Conservation (phyloP, 1,140 invertebrate genomes). For the Drosophila teissieri region DNA sequence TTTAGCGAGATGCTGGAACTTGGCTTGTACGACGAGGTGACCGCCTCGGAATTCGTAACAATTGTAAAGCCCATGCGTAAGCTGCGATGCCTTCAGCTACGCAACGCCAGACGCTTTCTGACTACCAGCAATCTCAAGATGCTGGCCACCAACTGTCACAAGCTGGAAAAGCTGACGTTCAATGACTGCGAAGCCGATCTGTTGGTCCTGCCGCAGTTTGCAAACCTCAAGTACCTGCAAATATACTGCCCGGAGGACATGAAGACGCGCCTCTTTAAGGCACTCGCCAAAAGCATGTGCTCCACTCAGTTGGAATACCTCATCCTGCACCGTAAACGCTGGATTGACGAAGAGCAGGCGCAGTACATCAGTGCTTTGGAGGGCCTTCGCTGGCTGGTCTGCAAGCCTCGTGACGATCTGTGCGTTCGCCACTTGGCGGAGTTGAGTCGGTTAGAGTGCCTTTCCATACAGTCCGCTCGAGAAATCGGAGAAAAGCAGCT, state of each 20-base stretch:
- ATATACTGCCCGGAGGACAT: conserved; percentile 61
- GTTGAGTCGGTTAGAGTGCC: conserved; percentile 53
- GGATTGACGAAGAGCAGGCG: conserved; percentile 68
- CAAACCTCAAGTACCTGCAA: conserved; percentile 57
- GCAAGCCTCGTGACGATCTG: conserved; percentile 60
- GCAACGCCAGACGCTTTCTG: conserved; percentile 63
- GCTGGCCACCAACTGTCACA: conserved; percentile 42
- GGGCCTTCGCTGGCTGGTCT: conserved; percentile 59
- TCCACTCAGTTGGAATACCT: conserved; percentile 50
- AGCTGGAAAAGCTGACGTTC: conserved; percentile 60
- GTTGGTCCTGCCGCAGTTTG: conserved; percentile 48
- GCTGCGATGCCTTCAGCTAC: conserved; percentile 52
- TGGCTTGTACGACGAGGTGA: conserved; percentile 63
- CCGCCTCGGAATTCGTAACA: conserved; percentile 50
- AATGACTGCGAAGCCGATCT: conserved; percentile 67
- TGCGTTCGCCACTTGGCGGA: conserved; percentile 52
- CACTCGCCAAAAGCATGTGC: conserved; percentile 34
- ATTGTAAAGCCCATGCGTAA: conserved; percentile 52
- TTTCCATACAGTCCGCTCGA: conserved; percentile 61
- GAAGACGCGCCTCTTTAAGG: conserved; percentile 58
- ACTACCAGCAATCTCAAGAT: conserved; percentile 58
- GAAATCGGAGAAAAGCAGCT: conserved; percentile 61
- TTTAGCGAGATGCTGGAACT: conserved; percentile 60
- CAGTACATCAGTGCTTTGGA: conserved; percentile 55
- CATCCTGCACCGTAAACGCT: conserved; percentile 63